Percentiles rank a stretch among this genome's conserved stretches.
These are phyloP conservation scores for Eumerus sabulonum DNA, from an alignment of 2,888 invertebrate species.

Conservation along the genomic window DNA sequence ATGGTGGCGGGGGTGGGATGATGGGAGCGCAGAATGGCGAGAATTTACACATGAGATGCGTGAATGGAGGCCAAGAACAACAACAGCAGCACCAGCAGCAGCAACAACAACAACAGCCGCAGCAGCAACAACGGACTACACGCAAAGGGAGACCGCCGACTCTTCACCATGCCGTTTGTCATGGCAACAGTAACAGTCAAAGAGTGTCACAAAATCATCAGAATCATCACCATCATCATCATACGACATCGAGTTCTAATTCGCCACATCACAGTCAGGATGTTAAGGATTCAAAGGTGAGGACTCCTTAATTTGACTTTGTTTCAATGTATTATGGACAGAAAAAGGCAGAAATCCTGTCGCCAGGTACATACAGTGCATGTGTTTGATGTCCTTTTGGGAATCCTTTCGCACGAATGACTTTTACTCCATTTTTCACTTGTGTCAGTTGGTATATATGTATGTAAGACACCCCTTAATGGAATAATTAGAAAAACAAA, in stretches of 20 bases:
- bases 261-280: slow-evolving; percentile 70
- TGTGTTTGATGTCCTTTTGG: too few relatives aligned
- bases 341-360: too few relatives aligned
- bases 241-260: slow-evolving; percentile 43
- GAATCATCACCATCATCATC: slow-evolving; percentile 71
- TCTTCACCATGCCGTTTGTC: slow-evolving; percentile 54
- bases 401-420: too few relatives aligned
- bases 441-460: too few relatives aligned
- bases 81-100: slow-evolving; percentile 68
- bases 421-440: too few relatives aligned
- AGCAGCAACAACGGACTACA: slow-evolving; percentile 68
- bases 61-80: slow-evolving; percentile 67
- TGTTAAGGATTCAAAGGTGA: slow-evolving; percentile 76
- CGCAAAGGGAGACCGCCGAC: slow-evolving; percentile 56
- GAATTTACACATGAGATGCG: slow-evolving; percentile 56
- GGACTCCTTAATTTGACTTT: not conserved
- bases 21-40: slow-evolving; percentile 63
- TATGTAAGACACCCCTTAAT: too few relatives aligned
- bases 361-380: too few relatives aligned
- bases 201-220: slow-evolving; percentile 72
- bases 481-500: too few relatives aligned
- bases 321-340: too few relatives aligned
- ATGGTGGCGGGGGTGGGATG: slow-evolving; percentile 23
- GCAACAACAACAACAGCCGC: slow-evolving; percentile 70
- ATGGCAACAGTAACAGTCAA: slow-evolving; percentile 66